Percentiles rank a stretch among this genome's conserved stretches.
These are phyloP conservation scores for Euproctis similis DNA, from an alignment of 2,888 invertebrate species.

Conservation along the genomic window DNA sequence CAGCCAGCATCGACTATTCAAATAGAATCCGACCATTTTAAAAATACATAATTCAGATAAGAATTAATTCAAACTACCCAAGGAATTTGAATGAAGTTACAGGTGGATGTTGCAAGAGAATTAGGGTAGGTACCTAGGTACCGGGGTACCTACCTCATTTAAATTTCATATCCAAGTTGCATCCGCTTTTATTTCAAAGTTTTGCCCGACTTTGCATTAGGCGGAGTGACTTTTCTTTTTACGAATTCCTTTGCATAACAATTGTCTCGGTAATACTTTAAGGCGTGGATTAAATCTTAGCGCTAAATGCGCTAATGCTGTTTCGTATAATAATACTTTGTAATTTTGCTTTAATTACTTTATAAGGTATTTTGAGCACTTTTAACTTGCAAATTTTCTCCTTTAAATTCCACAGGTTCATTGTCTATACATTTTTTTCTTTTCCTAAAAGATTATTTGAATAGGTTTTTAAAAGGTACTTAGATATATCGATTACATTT, in stretches of 20 bases:
- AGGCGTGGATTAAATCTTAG: constrained; percentile 20
- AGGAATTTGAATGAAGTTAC: constrained; percentile 37
- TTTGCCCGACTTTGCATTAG: constrained; percentile 29
- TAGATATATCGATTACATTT: neutral
- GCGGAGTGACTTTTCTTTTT: constrained; percentile 28
- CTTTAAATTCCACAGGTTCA: constrained; percentile 3
- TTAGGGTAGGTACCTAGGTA: constrained; percentile 33
- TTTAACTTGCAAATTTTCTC: constrained; percentile 18
- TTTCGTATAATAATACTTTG: constrained; percentile 20
- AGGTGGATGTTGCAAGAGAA: constrained; percentile 38
- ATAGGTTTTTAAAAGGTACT: neutral
- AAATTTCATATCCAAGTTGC: constrained; percentile 51
- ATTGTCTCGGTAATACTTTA: constrained; percentile 26
- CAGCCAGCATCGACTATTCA: constrained; percentile 11
- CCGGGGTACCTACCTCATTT: constrained; percentile 43
- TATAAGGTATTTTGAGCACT: constrained; percentile 10
- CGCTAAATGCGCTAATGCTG: constrained; percentile 26
- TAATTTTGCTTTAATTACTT: constrained; percentile 24
- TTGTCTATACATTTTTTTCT: neutral
- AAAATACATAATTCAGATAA: constrained; percentile 43
- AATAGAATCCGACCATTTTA: constrained; percentile 30
- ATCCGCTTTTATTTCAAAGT: constrained; percentile 36
- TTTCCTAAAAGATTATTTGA: neutral
- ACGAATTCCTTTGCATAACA: constrained; percentile 33
- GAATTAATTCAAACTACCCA: constrained; percentile 38